phyloP scores from a whole-genome alignment of 2,797 vertebrate genomes.

The Lagorchestes hirsutus region DNA sequence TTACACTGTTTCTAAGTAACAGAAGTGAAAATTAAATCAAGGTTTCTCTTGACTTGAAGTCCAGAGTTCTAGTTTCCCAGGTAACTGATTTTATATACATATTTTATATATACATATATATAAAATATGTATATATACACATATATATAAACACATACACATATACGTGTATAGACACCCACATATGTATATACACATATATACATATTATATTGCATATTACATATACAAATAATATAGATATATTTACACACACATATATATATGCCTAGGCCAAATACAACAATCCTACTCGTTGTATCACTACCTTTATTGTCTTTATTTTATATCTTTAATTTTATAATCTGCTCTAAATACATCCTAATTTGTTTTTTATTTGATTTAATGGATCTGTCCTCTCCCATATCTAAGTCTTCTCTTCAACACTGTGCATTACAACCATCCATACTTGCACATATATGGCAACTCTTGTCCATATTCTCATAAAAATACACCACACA shows the following conservation, averaged over 20 bases:
- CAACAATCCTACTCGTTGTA: not conserved
- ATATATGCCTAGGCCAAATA: not conserved
- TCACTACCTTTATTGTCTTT: not conserved
- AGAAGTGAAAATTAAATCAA: not conserved
- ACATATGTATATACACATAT: too few species aligned
- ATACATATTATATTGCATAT: too few species aligned
- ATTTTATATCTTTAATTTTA: not conserved
- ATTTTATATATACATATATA: too few species aligned
- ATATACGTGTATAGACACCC: too few species aligned
- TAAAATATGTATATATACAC: too few species aligned
- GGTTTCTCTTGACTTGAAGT: not conserved
- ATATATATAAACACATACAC: too few species aligned
- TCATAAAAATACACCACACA: not conserved
- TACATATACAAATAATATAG: too few species aligned
- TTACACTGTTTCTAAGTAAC: not conserved
- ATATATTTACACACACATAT: too few species aligned
- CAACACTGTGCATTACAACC: not conserved
- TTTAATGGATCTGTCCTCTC: not conserved
- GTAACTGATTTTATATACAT: not conserved
- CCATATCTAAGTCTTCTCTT: not conserved
- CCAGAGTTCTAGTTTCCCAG: not conserved
- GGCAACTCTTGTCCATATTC: not conserved
- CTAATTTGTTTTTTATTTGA: not conserved
- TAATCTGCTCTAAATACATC: not conserved
- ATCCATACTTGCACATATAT: not conserved